These are phyloP conservation scores for Hormiphora californensis DNA, from an alignment of 37 sponge, comb jelly and placozoan genomes.

Conservation along the genomic window DNA sequence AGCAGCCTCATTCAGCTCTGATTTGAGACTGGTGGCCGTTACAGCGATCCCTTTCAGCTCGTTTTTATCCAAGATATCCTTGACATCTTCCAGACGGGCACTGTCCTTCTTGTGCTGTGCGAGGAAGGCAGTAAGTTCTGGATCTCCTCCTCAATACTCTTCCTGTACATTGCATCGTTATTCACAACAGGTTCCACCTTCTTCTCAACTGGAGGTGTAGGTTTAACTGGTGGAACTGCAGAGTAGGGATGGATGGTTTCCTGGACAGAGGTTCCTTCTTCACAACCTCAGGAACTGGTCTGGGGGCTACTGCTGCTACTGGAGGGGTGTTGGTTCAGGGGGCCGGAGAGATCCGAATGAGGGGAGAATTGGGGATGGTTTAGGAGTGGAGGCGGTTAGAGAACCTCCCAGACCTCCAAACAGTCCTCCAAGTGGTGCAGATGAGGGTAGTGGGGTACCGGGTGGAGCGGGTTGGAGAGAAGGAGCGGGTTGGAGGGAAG, in stretches of 20 bases:
- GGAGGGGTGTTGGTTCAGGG: neutral
- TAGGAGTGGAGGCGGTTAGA: too few relatives aligned
- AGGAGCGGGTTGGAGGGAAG: too few relatives aligned
- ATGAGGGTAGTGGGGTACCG: too few relatives aligned
- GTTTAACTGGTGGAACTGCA: neutral
- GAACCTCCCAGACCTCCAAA: too few relatives aligned
- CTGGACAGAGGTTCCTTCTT: neutral
- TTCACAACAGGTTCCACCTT: constrained; percentile 25
- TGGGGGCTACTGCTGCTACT: neutral
- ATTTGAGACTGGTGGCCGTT: neutral
- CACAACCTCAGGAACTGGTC: neutral
- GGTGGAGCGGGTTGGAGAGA: too few relatives aligned
- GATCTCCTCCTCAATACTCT: constrained; percentile 34
- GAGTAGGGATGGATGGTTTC: constrained; percentile 5
- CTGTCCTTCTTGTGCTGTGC: neutral
- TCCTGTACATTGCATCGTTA: neutral
- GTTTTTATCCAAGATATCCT: constrained; percentile 7
- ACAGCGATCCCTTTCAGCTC: neutral
- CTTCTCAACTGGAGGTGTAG: neutral
- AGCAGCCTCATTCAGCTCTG: neutral
- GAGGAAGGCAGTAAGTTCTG: neutral
- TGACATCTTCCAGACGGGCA: constrained; percentile 10
- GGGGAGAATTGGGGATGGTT: too few relatives aligned
- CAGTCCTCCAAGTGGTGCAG: too few relatives aligned
- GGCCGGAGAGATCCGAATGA: too few relatives aligned